These are phyloP conservation scores for Eustalomyia histrio DNA, from an alignment of 2,888 invertebrate genomes.

Conservation along the genomic window DNA sequence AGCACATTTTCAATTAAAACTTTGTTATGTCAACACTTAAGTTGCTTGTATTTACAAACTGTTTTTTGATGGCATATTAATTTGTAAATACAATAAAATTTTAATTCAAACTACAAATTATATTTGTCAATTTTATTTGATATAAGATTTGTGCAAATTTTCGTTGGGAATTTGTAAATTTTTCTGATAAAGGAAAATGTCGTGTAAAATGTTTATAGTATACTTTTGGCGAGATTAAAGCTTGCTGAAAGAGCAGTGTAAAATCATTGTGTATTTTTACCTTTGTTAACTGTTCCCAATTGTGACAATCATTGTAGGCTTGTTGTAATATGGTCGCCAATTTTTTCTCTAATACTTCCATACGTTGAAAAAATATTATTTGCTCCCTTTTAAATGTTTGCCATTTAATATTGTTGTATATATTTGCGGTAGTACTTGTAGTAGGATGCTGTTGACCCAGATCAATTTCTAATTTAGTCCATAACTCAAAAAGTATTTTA, in stretches of 20 bases:
- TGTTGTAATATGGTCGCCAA: slow-evolving; percentile 82
- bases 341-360: slow-evolving; percentile 80
- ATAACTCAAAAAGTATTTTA: slow-evolving; percentile 75
- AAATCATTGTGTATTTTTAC: slow-evolving; percentile 71
- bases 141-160: too few species aligned
- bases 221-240: too few species aligned
- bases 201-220: too few species aligned
- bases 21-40: too few species aligned
- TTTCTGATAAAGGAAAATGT: too few species aligned
- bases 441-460: slow-evolving; percentile 64
- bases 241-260: neutral
- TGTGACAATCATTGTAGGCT: slow-evolving; percentile 83
- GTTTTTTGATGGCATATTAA: too few species aligned
- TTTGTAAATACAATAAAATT: too few species aligned
- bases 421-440: neutral
- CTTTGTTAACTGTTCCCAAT: slow-evolving; percentile 82
- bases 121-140: too few species aligned
- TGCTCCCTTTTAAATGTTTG: slow-evolving; percentile 81
- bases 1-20: too few species aligned
- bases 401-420: slow-evolving; percentile 58
- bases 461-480: slow-evolving; percentile 76
- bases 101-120: too few species aligned
- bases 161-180: too few species aligned
- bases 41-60: too few species aligned
- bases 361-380: slow-evolving; percentile 78